These are phyloP conservation scores for Bubo scandiacus DNA, from an alignment of 2,113 vertebrate species.

Conservation along the genomic window DNA sequence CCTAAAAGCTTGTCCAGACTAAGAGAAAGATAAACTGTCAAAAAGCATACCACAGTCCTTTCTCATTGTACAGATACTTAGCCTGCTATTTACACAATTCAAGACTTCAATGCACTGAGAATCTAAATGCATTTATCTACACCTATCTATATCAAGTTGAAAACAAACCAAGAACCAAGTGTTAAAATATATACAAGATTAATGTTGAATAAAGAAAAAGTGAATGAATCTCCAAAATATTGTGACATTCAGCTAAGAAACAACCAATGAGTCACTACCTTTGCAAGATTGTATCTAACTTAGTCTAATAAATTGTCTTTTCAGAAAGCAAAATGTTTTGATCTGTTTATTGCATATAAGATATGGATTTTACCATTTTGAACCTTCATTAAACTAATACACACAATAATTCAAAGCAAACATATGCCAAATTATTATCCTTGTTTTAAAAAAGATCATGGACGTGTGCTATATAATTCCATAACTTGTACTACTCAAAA, in stretches of 20 bases:
- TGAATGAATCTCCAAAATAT: background rate
- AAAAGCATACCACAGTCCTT: background rate
- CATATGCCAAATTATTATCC: background rate
- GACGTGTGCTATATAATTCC: background rate
- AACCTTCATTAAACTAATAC: background rate
- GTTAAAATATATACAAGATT: background rate
- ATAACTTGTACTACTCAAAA: background rate
- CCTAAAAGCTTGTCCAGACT: slow-evolving; percentile 94
- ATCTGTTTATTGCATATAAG: background rate
- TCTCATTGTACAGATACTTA: background rate
- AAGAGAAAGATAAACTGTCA: slow-evolving; percentile 56
- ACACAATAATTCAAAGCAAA: background rate
- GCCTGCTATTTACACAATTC: background rate
- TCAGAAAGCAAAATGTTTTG: background rate
- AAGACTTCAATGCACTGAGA: background rate
- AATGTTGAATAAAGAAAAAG: background rate
- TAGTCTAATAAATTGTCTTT: background rate
- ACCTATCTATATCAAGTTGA: background rate
- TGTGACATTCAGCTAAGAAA: background rate
- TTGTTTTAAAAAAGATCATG: background rate
- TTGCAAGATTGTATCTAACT: background rate
- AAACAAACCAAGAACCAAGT: background rate
- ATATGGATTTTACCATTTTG: background rate
- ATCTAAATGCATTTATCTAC: background rate
- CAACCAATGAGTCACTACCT: background rate